These are phyloP conservation scores for Tragopan temminckii DNA, from an alignment of 2,797 vertebrate species.

Conservation along the genomic window DNA sequence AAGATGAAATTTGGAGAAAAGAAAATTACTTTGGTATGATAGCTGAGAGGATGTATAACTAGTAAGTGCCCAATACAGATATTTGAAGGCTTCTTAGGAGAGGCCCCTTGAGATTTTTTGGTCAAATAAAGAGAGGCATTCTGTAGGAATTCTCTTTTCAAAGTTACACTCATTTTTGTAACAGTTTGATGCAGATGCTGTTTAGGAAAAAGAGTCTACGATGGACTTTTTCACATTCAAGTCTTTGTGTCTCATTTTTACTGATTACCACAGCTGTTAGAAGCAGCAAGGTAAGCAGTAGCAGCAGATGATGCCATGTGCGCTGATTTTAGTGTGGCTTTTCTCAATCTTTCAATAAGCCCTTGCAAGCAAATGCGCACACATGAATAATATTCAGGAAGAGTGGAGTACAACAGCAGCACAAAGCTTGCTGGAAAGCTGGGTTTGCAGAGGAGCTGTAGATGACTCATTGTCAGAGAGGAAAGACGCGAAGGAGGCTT, in stretches of 20 bases:
- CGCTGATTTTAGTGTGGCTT: not conserved
- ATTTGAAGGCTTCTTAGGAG: slow-evolving; percentile 56
- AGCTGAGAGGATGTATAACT: slow-evolving; percentile 39
- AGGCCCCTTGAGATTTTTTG: slow-evolving; percentile 24
- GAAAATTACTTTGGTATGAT: slow-evolving; percentile 64
- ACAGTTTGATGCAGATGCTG: slow-evolving; percentile 44
- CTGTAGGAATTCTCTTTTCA: slow-evolving; percentile 19
- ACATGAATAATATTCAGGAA: not conserved
- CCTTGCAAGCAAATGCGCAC: not conserved
- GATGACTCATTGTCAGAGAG: not conserved
- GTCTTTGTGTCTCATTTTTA: slow-evolving; percentile 68
- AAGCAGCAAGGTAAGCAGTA: slow-evolving; percentile 56
- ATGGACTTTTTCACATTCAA: slow-evolving; percentile 52
- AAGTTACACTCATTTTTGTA: slow-evolving; percentile 14
- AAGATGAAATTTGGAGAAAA: slow-evolving; percentile 68
- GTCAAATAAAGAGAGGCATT: slow-evolving; percentile 46
- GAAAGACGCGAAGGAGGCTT: not conserved
- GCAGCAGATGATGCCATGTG: slow-evolving; percentile 40
- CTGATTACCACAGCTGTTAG: slow-evolving; percentile 64
- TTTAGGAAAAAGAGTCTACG: slow-evolving; percentile 35
- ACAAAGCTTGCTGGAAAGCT: not conserved
- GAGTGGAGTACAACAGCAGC: not conserved
- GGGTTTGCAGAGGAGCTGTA: not conserved
- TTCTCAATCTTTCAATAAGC: slow-evolving; percentile 7
- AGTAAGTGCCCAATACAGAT: slow-evolving; percentile 48